These are phyloP conservation scores for Phrynocephalus guinanensis DNA, from an alignment of 2,797 vertebrate species.

Conservation along the genomic window DNA sequence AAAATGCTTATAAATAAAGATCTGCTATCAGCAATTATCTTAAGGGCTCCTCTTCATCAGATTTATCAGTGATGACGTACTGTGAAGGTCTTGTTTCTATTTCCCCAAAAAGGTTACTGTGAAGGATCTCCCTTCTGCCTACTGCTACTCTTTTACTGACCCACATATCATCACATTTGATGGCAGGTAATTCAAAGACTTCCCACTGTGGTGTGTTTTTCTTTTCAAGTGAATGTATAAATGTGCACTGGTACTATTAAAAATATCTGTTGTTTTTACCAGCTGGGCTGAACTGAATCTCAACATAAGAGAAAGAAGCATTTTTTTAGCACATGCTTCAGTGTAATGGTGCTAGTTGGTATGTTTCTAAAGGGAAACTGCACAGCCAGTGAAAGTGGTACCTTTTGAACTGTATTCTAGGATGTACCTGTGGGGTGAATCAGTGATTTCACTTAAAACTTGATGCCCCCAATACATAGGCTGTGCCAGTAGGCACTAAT, in stretches of 20 bases:
- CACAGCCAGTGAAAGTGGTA: background rate
- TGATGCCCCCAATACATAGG: background rate
- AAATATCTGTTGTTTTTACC: background rate
- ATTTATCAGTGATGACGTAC: background rate
- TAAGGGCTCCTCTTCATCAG: background rate
- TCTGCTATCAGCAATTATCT: background rate
- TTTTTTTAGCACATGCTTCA: background rate
- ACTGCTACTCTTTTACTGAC: constrained; percentile 90
- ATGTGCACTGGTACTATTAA: background rate
- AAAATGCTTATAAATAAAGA: background rate
- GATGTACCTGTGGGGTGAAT: background rate
- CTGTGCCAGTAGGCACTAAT: background rate
- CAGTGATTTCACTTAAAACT: background rate
- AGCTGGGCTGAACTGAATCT: background rate
- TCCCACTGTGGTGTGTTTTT: constrained; percentile 29
- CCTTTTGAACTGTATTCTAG: background rate
- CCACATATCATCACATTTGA: constrained; percentile 92
- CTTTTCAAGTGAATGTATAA: background rate
- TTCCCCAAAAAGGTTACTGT: constrained; percentile 82
- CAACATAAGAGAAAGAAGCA: background rate
- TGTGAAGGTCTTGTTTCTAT: constrained; percentile 50
- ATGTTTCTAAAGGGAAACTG: constrained; percentile 27
- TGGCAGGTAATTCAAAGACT: constrained; percentile 84
- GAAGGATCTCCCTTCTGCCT: constrained; percentile 82
- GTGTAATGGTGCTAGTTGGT: constrained; percentile 17